These are phyloP conservation scores for Psilanteris sp. DNA, from an alignment of 1,140 invertebrate genomes.

Conservation along the genomic window DNA sequence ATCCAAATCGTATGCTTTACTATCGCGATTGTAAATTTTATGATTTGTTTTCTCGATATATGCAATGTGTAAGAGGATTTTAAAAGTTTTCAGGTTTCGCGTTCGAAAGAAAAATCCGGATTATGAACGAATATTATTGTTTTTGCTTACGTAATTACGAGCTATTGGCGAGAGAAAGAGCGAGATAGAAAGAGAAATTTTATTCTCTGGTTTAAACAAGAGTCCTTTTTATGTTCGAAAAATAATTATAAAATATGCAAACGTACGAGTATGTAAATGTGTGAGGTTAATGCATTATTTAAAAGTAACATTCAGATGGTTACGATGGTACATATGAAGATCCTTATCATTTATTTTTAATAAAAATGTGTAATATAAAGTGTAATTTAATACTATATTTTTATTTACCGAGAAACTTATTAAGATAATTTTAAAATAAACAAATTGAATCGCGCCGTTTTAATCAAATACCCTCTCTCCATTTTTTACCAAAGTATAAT, in stretches of 20 bases:
- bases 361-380: no score
- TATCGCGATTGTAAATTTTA: constrained; percentile 32
- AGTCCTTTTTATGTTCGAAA: not conserved
- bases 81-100: constrained; percentile 12
- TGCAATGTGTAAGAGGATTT: constrained; percentile 18
- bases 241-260: constrained; percentile 21
- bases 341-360: no score
- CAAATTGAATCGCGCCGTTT: no score
- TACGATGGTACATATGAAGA: no score
- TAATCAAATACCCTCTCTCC: no score
- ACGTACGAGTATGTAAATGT: constrained; percentile 5
- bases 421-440: no score
- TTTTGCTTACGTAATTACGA: constrained; percentile 16
- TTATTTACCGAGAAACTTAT: no score
- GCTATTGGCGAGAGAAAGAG: constrained; percentile 3
- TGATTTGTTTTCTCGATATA: constrained; percentile 25
- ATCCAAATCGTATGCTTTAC: constrained; percentile 28
- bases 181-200: not conserved
- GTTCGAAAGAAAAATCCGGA: not conserved
- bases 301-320: constrained; percentile 2
- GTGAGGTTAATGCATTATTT: constrained; percentile 10
- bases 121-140: constrained; percentile 3
- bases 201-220: not conserved
- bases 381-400: no score
- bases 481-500: no score